Conservation (phyloP, 2,113 vertebrate genomes). For the Zapornia atra region DNA sequence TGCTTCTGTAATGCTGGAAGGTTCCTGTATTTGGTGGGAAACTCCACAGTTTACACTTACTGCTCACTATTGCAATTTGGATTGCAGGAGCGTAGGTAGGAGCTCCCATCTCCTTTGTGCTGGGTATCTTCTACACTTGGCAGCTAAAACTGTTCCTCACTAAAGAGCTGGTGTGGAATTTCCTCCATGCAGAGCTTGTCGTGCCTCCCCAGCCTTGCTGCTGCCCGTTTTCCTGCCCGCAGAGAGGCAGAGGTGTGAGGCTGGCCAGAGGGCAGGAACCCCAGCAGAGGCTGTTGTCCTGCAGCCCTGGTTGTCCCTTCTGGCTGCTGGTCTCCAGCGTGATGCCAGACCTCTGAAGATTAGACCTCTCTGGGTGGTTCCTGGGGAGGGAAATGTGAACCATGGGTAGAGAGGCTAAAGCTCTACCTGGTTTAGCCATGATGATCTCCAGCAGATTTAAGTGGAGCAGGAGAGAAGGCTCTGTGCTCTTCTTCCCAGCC, state of each 20-base stretch:
- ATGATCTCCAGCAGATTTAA: neutral
- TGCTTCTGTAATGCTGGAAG: neutral
- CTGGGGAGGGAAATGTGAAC: neutral
- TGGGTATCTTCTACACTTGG: neutral
- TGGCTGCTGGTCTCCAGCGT: neutral
- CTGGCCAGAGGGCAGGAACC: neutral
- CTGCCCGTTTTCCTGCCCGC: neutral
- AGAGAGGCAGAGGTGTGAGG: neutral
- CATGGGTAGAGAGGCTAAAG: neutral
- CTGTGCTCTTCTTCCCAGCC: neutral
- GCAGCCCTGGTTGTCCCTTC: neutral
- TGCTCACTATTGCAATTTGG: neutral
- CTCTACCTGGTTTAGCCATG: neutral
- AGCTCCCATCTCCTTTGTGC: neutral
- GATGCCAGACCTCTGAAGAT: neutral
- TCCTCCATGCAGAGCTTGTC: accelerated
- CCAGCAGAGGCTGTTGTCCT: neutral
- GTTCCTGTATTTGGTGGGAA: constrained; percentile 4
- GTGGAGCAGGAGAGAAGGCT: neutral
- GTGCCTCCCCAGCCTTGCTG: neutral
- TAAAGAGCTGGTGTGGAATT: neutral
- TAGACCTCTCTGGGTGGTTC: neutral
- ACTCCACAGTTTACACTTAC: neutral
- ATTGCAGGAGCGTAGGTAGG: neutral
- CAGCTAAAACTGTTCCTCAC: neutral